Base-by-base conservation (phyloP, 1,140 invertebrate genomes). In the Notospermus geniculatus region DNA sequence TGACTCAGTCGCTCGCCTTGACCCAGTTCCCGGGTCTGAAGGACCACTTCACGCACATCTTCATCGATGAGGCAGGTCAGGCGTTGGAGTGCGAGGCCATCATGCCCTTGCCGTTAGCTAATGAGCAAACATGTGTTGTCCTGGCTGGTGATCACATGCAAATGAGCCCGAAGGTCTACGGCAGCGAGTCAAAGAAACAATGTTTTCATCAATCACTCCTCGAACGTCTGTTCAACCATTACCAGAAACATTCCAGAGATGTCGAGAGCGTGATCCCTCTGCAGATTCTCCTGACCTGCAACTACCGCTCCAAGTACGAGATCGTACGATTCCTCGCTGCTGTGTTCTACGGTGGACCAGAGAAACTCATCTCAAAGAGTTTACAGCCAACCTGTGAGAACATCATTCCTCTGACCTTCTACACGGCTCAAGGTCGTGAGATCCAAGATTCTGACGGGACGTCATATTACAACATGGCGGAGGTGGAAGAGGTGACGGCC, bases 271-370 rank as follows among this genome's bases (percentile, higher is more conserved):
- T 62, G 2, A 63, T 57, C 46, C 70, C 72, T 11, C 60, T 73
- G 5, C 73, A 75, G 46, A 74, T 74, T 23, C 68, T 76, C 25
- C 66, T 77, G n/a, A 72, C 68, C 89, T 91, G 74, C 86, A 89
- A 61, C 74, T 93, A 93, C 72, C 83, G 91, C 28, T 90, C 90
- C 0, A 91, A 93, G 77, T 85, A 88, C 62, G 89, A 89, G 41
- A 93, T 94, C 50, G 88, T 92, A 29, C 69, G 85, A 60, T 90
- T 91, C 69, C 91, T 90, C 2, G 91, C 90, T 0, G 87, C 90
- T 66, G 81, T 90, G 0, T 91, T 93, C 74, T 93, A 93, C 77
- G 88, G 90, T 46, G 88, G 89, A 57, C 71, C 74, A 39, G 72
- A 76, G 2, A 65, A 65, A 15, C 59, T 76, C 17, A 70, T 67